These are phyloP conservation scores for Zaprionus davidi DNA, from an alignment of 1,140 invertebrate species.

Conservation along the genomic window DNA sequence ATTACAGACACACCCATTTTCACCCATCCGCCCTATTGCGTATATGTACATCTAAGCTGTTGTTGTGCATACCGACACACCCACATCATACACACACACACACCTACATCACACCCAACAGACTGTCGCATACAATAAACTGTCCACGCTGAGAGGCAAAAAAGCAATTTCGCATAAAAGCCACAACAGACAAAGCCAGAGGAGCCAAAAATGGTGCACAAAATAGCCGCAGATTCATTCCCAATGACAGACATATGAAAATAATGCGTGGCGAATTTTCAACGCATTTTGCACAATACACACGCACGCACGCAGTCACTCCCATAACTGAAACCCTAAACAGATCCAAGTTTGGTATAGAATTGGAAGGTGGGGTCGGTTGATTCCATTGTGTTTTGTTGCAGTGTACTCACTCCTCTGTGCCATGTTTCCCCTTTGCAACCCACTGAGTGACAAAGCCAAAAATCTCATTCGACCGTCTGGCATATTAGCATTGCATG, in stretches of 20 bases:
- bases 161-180: conserved; percentile 78
- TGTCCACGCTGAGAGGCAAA: conserved; percentile 34
- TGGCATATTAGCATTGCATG: conserved; percentile 73
- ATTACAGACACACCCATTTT: conserved; percentile 13
- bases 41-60: neutral
- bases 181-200: conserved; percentile 73
- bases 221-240: conserved; percentile 67
- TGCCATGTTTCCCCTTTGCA: conserved; percentile 13
- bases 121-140: conserved; percentile 42
- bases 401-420: neutral
- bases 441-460: conserved; percentile 22
- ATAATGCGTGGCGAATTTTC: conserved; percentile 69
- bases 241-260: conserved; percentile 70
- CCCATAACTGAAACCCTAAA: conserved; percentile 2
- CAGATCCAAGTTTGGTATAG: conserved; percentile 3
- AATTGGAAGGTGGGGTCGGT: neutral
- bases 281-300: conserved; percentile 41
- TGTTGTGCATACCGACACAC: conserved; percentile 15
- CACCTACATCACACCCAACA: neutral
- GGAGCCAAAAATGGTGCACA: conserved; percentile 51
- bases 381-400: neutral
- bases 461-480: conserved; percentile 59
- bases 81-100: conserved; percentile 20
- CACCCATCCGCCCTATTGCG: conserved; percentile 3
- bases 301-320: conserved; percentile 25